phyloP scores from a whole-genome alignment of 1,140 invertebrate genomes.

The Helicoverpa armigera region DNA sequence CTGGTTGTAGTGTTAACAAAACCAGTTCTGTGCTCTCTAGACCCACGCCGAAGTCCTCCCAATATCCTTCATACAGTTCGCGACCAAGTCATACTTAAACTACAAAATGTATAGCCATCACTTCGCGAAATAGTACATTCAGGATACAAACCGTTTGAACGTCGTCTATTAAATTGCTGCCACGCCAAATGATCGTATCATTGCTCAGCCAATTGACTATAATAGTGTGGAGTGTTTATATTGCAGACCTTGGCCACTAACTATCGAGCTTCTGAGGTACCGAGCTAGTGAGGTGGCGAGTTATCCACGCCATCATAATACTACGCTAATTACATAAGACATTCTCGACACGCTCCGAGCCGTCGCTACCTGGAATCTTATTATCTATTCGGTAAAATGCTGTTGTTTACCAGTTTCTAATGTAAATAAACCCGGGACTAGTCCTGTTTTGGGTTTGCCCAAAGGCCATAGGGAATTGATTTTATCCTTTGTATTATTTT shows the following conservation, averaged over 20 bases:
- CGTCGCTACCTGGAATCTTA: slow-evolving; percentile 31
- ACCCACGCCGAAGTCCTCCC: slow-evolving; percentile 27
- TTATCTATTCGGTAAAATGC: slow-evolving; percentile 25
- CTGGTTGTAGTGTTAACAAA: slow-evolving; percentile 44
- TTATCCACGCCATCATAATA: slow-evolving; percentile 42
- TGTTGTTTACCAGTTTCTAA: slow-evolving; percentile 38
- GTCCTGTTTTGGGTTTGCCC: slow-evolving; percentile 24
- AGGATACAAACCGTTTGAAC: slow-evolving; percentile 20
- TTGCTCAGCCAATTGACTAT: slow-evolving; percentile 48
- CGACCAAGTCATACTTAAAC: neutral
- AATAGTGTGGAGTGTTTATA: slow-evolving; percentile 46
- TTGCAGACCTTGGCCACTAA: slow-evolving; percentile 48
- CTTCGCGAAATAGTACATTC: slow-evolving; percentile 2
- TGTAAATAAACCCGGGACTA: slow-evolving; percentile 34
- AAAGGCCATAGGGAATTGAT: slow-evolving; percentile 30
- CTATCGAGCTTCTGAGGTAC: slow-evolving; percentile 14
- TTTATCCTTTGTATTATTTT: slow-evolving; percentile 48
- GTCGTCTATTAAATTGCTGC: slow-evolving; percentile 45
- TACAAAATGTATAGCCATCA: neutral
- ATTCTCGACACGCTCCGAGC: slow-evolving; percentile 24
- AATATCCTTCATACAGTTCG: slow-evolving; percentile 12
- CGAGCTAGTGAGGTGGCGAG: neutral
- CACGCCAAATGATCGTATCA: slow-evolving; percentile 43
- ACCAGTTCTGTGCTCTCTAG: slow-evolving; percentile 43
- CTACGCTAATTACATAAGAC: slow-evolving; percentile 47